Base-by-base conservation (phyloP, 2,888 invertebrate genomes). In the Coenonympha glycerion region DNA sequence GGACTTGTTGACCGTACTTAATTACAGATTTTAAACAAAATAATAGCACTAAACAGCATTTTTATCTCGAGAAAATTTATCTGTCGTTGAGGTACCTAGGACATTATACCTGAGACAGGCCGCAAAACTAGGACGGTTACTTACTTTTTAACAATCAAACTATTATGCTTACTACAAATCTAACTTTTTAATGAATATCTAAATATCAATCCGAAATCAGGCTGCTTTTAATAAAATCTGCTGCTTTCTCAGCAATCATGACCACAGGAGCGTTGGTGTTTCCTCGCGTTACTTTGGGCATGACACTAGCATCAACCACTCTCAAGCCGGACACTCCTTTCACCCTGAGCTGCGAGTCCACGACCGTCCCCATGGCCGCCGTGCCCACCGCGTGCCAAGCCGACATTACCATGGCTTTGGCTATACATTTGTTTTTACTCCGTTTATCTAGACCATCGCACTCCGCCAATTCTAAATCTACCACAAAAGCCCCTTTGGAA, bases 371-470 rank as follows among this genome's bases (percentile, higher is more conserved):
- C 73, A 84, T 66, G 0, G 79, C 71, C 0, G 76, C 74, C 0
- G 84, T 81, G 1, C 85, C 85, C 4, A 71, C 83, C 1, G 83
- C 65, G 55, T 85, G 85, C 82, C 82, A 84, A 9, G 83, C 83
- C 0, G 84, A 68, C 61, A 69, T 74, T 9, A 71, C 81, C 57
- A 71, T 64, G 18, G 68, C 66, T 28, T 42, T 64, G 2, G 81
- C 68, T 9, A 60, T 63, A 60, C 91, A 91, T 45, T 69, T 79
- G 71, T 87, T 74, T 61, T 76, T 76, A 3, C 82, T 84, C 15
- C 64, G 65, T 1, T 49, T 63, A 0, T 13, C 6, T 59, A 79
- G 28, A 53, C 63, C 59, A 1, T 60, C 55, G 56, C 85, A 85
- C 3, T 53, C 62, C 0, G 68, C 63, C 16, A 76, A 53, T 2